Evolutionary conservation across 2,888 invertebrate species (phyloP), one percentile per base, ranked within the genome.

Genomic region (Dynastes maya): DNA sequence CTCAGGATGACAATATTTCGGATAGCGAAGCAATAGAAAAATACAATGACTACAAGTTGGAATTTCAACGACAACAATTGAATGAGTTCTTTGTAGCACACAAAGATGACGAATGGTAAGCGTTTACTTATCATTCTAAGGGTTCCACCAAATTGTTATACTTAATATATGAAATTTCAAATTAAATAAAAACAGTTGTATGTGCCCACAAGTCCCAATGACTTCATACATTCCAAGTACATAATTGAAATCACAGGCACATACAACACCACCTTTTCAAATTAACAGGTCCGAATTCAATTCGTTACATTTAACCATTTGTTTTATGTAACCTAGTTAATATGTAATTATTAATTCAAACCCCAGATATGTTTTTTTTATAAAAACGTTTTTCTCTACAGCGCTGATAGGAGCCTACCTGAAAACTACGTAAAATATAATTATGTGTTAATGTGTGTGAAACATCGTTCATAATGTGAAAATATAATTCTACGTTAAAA

Each of bases 91-190:
- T 99, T 90, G 95, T 98, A 85, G 95, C 96, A 65, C 99, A 99
- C 91, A 99, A 99, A 90, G 99, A 99, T 86, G 99, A 99, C 90
- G 99, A 99, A 94, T 99, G 99, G 99, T 99, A 92, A 91, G 95
- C 90, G 80, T 79, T 61, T 78, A 16, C 51, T 68, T 76, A 45
- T 76, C 55, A 65, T 82, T 77, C 78, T 8, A 65, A 8, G 8
- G 22, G 55, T 16, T 79, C 72, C 78, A 55, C 3, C 13, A 49
- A 4, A 16, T 65, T 37, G 16, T 11, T 49, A 37, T 67, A 67
- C 55, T 40, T 65, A 78, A 51, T 32, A 65, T 29, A 76, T 68
- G 32, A 68, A 63, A 37, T 53, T 63, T 65, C 29, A 37, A 75
- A 64, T 67, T 55, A 58, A 63, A 76, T 27, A 63, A 37, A 74